Evolutionary conservation across 2,888 invertebrate species (phyloP).

Genomic region (Caprella mutica): DNA sequence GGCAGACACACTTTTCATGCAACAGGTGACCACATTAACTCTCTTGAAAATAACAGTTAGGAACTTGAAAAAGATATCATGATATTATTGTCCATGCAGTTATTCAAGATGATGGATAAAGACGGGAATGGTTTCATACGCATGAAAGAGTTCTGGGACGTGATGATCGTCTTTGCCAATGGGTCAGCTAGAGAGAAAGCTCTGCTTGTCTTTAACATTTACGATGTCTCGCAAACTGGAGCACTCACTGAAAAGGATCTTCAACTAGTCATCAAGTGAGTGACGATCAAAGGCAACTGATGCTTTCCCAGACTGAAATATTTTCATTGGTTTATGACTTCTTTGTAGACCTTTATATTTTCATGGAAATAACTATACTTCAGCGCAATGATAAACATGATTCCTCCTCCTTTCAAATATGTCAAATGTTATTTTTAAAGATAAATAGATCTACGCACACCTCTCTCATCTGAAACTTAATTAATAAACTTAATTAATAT

Average conservation of each 20-base stretch:
- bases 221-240: slow-evolving; percentile 47
- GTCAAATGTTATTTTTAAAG: too few relatives aligned
- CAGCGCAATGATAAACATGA: too few relatives aligned
- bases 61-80: background rate
- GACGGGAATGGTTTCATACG: slow-evolving; percentile 52
- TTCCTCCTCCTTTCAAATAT: too few relatives aligned
- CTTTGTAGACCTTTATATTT: too few relatives aligned
- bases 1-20: slow-evolving; percentile 48
- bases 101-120: slow-evolving; percentile 50
- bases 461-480: too few relatives aligned
- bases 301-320: too few relatives aligned
- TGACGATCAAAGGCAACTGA: too few relatives aligned
- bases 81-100: slow-evolving; percentile 37
- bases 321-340: too few relatives aligned
- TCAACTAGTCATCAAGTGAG: slow-evolving; percentile 46
- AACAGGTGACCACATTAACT: slow-evolving; percentile 38
- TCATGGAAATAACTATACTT: too few relatives aligned
- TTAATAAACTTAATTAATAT: too few relatives aligned
- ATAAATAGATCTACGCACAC: too few relatives aligned
- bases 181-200: slow-evolving; percentile 47
- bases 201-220: slow-evolving; percentile 50
- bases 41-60: background rate
- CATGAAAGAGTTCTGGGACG: slow-evolving; percentile 51
- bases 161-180: slow-evolving; percentile 50
- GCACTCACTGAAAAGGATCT: slow-evolving; percentile 45